These are phyloP conservation scores for Ginglymostoma cirratum DNA, from an alignment of 2,113 vertebrate species.

Conservation along the genomic window DNA sequence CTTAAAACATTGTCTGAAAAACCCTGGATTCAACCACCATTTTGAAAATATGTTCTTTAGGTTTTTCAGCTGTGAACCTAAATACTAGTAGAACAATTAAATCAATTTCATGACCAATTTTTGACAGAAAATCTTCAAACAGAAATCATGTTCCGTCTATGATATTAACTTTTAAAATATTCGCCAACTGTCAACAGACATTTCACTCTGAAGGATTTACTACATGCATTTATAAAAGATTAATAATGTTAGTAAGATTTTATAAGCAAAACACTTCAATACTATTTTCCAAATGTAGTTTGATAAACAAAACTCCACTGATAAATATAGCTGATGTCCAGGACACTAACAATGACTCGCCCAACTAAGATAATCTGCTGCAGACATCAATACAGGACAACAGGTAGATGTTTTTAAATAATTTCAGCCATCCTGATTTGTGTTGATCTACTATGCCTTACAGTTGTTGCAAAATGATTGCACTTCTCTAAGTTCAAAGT, in stretches of 20 bases:
- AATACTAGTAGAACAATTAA: background rate
- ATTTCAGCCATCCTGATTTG: background rate
- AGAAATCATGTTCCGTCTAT: background rate
- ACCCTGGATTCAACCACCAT: background rate
- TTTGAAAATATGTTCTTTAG: background rate
- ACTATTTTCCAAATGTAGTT: background rate
- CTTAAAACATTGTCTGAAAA: background rate
- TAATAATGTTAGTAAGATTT: background rate
- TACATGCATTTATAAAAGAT: background rate
- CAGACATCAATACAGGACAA: background rate
- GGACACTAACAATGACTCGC: background rate
- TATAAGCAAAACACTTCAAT: background rate
- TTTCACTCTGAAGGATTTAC: background rate
- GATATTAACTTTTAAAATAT: background rate
- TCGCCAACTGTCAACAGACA: background rate
- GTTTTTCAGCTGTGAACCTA: background rate
- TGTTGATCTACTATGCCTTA: background rate
- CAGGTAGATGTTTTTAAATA: background rate
- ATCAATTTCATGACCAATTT: background rate
- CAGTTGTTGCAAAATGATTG: background rate
- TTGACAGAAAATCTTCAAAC: background rate
- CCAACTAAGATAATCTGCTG: slow-evolving; percentile 9
- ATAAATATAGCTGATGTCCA: slow-evolving; percentile 3
- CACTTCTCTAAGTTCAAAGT: background rate
- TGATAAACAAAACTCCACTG: slow-evolving; percentile 12